Evolutionary conservation across 2,797 vertebrate genomes (phyloP).

Genomic region (Micromesistius poutassou): DNA sequence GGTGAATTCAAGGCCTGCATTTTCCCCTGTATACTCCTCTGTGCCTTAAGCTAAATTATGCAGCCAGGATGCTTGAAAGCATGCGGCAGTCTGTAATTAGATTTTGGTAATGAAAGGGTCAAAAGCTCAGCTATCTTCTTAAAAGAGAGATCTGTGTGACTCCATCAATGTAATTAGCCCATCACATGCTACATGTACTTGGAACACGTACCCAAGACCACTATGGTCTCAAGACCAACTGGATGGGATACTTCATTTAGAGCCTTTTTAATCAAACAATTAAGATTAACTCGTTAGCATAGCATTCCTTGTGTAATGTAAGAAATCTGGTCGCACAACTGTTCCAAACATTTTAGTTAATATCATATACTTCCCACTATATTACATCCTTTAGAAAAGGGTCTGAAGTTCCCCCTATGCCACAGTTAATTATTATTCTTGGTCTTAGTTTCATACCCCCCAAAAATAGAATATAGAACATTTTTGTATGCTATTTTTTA

Average conservation of each 20-base stretch:
- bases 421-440: neutral
- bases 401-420: too few species aligned
- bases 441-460: neutral
- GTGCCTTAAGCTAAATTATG: conserved; percentile 41
- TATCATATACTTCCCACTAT: too few species aligned
- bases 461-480: neutral
- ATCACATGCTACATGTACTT: conserved; percentile 18
- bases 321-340: too few species aligned
- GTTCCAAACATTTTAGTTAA: too few species aligned
- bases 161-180: conserved; percentile 3
- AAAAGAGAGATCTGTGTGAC: conserved; percentile 12
- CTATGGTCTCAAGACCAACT: too few species aligned
- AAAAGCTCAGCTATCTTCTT: conserved; percentile 34
- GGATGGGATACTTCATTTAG: too few species aligned
- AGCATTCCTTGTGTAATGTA: too few species aligned
- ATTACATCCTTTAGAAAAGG: too few species aligned
- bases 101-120: conserved; percentile 64
- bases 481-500: neutral
- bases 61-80: conserved; percentile 41
- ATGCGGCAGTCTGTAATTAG: conserved; percentile 63
- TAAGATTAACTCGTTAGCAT: too few species aligned
- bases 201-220: neutral
- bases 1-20: neutral
- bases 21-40: conserved; percentile 10
- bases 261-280: too few species aligned